These are phyloP conservation scores for Notamacropus eugenii DNA, from an alignment of 2,797 vertebrate species.

Conservation along the genomic window DNA sequence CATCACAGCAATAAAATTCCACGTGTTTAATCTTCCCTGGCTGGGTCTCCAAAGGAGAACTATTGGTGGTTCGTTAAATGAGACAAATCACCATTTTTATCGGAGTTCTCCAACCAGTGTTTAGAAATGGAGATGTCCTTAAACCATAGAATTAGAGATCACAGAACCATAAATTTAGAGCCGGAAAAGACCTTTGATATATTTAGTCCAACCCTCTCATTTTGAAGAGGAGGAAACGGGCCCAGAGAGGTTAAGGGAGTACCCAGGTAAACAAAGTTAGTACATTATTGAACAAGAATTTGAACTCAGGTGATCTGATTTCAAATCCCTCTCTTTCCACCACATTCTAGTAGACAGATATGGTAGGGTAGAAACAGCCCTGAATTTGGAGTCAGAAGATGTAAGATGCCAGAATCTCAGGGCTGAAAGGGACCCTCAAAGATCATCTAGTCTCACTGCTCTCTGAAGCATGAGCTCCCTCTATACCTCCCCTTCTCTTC, in stretches of 20 bases:
- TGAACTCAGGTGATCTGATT: not conserved
- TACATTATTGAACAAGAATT: not conserved
- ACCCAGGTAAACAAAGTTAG: not conserved
- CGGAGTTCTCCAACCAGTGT: not conserved
- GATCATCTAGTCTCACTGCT: not conserved
- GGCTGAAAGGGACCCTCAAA: not conserved
- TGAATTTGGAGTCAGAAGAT: not conserved
- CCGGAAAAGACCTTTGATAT: not conserved
- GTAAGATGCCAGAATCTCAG: not conserved
- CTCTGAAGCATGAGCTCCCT: not conserved
- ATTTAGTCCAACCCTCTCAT: not conserved
- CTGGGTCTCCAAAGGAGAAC: conserved; percentile 60
- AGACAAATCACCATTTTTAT: conserved; percentile 55
- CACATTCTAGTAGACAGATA: not conserved
- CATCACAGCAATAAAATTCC: conserved; percentile 64
- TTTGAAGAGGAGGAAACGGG: not conserved
- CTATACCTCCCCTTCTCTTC: not conserved
- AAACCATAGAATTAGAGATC: not conserved
- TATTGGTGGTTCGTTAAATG: conserved; percentile 43
- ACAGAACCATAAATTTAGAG: not conserved
- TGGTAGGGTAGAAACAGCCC: not conserved
- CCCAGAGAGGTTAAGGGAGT: not conserved
- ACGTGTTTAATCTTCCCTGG: conserved; percentile 65
- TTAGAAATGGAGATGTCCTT: conserved; percentile 13
- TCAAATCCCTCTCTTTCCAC: not conserved